Base-by-base conservation (phyloP, 2,113 vertebrate genomes). In the Hiodon tergisus region DNA sequence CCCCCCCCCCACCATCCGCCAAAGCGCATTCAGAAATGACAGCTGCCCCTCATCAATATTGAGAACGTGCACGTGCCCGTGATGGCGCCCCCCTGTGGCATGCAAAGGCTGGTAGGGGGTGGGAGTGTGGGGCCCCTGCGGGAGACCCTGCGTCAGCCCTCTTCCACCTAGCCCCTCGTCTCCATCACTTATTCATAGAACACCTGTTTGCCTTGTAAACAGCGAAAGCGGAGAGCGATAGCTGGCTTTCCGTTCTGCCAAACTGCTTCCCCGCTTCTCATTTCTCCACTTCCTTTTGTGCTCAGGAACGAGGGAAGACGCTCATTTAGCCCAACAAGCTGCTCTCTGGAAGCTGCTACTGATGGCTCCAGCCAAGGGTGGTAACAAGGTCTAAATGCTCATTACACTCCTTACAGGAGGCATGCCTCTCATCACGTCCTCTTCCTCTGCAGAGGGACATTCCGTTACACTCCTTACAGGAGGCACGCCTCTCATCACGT, bases 1-100 rank as follows among this genome's bases (percentile, higher is more conserved):
- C 58, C 58, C 7, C 58, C 3, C 4, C 58, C 58, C 14, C 9
- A 9, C 3, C 58, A 59, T 59, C 58, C 58, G 14, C 3, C 58
- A 8, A 9, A 9, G 16, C 58, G 5, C 5, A 78, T 53, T 68
- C 65, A 31, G 10, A 17, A 54, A 65, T 57, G 68, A 83, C 77
- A 86, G 77, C 79, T 86, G 82, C 72, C 79, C 75, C 77, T 79
- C 78, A 83, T 88, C 74, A 85, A 84, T 84, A 80, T 83, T 85
- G 84, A 86, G 61, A 54, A 61, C 72, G 59, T n/a, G 4, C 50
- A 70, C 52, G 61, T 72, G 62, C 7, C 31, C 8, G 71, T 59
- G 55, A 55, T 60, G 47, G 68, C 50, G 61, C 73, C 58, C 77
- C 71, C 79, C 53, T 76, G 13, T 66, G 54, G n/a, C 1, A 3